Base-by-base conservation (phyloP, 2,797 vertebrate species). In the Glossophaga mutica region DNA sequence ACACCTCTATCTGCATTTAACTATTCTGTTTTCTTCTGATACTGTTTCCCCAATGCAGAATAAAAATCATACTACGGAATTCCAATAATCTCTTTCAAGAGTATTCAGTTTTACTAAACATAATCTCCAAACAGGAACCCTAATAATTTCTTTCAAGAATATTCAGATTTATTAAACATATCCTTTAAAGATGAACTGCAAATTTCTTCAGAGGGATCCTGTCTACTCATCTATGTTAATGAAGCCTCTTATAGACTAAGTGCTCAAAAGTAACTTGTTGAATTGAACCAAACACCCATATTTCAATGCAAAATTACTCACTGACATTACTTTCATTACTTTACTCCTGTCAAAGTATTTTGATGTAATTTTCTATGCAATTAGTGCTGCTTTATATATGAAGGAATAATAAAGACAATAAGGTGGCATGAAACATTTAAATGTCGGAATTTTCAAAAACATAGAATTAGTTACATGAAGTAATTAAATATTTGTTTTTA, bases 281-380 rank as follows among this genome's bases (percentile, higher is more conserved):
- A 95, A 32, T 52, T 85, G 37, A 94, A 88, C 26, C 44, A 26
- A 94, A 85, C 6, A 21, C 42, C 9, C 22, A 77, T 24, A 81
- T 78, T 42, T 84, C 92, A 95, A 59, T 46, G 57, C 42, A 88
- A 94, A 88, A 83, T 59, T 65, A 21, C 44, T 93, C 84, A 84
- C n/a, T 93, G 85, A 70, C 67, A 85, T 42, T 79, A 88, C 29
- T 48, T 94, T 91, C 67, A 85, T 42, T 79, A 91, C 29, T 42
- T 94, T 91, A 82, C 89, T 83, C 86, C 48, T 34, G 57, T 11
- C 26, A 77, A 88, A 83, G 32, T 42, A 94, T 94, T 91, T 95
- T 85, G 32, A 48, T 29, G 19, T 76, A 29, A 55, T 82, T 94
- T 92, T 65, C 37, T 8, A 88, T 2, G 9, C 67, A 95, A 85